These are phyloP conservation scores for Colius striatus DNA, from an alignment of 2,113 vertebrate species.

Conservation along the genomic window DNA sequence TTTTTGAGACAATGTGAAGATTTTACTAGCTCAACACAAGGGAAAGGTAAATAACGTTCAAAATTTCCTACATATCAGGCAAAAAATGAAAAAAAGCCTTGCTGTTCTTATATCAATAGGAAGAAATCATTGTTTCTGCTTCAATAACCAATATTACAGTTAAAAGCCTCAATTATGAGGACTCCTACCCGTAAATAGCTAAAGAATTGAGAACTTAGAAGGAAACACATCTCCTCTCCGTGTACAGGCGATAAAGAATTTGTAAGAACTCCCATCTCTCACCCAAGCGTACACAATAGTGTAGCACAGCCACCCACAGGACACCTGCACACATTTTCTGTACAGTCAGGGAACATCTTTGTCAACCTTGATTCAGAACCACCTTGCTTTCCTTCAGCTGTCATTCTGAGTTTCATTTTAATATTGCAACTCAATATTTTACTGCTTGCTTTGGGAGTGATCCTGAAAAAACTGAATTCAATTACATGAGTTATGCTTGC, in stretches of 20 bases:
- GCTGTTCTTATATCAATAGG: not conserved
- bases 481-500: not conserved
- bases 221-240: not conserved
- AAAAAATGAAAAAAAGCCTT: not conserved
- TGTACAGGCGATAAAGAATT: not conserved
- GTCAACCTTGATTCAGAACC: not conserved
- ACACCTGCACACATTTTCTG: not conserved
- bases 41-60: not conserved
- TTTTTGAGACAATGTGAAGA: not conserved
- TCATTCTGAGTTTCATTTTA: not conserved
- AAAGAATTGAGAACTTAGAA: not conserved
- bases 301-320: rapidly evolving
- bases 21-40: not conserved
- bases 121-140: not conserved
- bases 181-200: not conserved
- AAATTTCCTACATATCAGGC: not conserved
- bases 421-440: not conserved
- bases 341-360: no score
- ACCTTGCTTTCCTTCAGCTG: not conserved
- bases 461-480: slow-evolving; percentile 18
- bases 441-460: not conserved
- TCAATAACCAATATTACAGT: not conserved
- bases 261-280: not conserved
- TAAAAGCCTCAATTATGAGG: not conserved
- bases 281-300: rapidly evolving